These are phyloP conservation scores for Halictus rubicundus DNA, from an alignment of 1,140 invertebrate genomes.

Conservation along the genomic window DNA sequence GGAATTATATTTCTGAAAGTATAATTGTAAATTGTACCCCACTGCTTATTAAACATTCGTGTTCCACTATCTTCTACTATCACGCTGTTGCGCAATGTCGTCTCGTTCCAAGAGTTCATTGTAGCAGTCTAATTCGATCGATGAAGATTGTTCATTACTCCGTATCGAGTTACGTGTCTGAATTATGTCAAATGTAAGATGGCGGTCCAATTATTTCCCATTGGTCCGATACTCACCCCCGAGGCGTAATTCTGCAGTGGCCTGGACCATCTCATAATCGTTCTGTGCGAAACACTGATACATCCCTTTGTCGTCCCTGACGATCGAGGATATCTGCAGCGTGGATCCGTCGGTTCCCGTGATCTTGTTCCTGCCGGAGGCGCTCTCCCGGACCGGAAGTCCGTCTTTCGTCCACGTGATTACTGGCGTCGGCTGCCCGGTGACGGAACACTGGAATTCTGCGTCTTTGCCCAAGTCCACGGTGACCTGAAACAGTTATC, in stretches of 20 bases:
- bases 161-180: no score
- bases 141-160: no score
- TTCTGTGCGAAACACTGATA: conserved; percentile 95
- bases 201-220: no score
- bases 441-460: conserved; percentile 91
- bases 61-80: no score
- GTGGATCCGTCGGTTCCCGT: conserved; percentile 72
- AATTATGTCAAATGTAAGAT: no score
- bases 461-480: conserved; percentile 91
- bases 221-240: conserved; percentile 84
- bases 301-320: conserved; percentile 90
- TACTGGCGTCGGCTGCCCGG: conserved; percentile 89
- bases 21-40: no score
- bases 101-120: no score
- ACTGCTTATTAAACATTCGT: no score
- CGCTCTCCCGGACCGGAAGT: conserved; percentile 84
- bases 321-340: conserved; percentile 84
- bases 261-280: conserved; percentile 92
- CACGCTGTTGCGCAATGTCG: no score
- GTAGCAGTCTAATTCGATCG: no score
- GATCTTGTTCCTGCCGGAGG: conserved; percentile 75
- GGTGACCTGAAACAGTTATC: conserved; percentile 75
- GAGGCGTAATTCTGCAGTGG: conserved; percentile 89
- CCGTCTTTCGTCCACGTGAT: conserved; percentile 93
- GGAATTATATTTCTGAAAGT: no score